These are phyloP conservation scores for Corythornis vintsioides DNA, from an alignment of 2,113 vertebrate genomes.

Conservation along the genomic window DNA sequence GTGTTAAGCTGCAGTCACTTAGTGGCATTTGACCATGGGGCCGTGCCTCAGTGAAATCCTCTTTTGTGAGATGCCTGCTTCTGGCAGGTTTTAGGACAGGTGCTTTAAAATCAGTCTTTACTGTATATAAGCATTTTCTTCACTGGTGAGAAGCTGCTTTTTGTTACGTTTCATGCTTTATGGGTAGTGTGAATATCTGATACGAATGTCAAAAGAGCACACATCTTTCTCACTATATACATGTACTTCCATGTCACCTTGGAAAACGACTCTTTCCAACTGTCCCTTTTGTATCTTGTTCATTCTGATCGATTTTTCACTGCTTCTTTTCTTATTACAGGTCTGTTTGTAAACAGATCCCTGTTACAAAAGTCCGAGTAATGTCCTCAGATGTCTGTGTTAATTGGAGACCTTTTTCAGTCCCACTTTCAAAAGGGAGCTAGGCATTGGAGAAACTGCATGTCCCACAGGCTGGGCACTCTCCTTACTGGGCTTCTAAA, in stretches of 20 bases:
- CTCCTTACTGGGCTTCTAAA: neutral
- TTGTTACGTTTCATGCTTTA: neutral
- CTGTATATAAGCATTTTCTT: neutral
- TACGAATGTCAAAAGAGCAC: neutral
- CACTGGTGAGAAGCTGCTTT: neutral
- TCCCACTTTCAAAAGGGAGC: neutral
- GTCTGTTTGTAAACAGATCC: neutral
- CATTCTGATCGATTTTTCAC: neutral
- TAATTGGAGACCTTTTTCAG: neutral
- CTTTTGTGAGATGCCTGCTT: neutral
- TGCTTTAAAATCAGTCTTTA: neutral
- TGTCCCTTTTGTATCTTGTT: neutral
- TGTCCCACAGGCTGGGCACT: neutral
- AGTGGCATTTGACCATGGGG: neutral
- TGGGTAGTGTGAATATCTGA: neutral
- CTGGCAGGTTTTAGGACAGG: neutral
- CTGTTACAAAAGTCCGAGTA: neutral
- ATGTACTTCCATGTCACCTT: neutral
- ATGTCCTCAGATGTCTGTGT: neutral
- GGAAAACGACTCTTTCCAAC: neutral
- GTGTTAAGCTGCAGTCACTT: neutral
- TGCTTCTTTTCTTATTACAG: neutral
- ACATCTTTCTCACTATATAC: neutral
- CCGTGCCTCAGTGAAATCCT: neutral
- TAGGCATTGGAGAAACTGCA: neutral